Percentiles rank a stretch among this genome's conserved stretches.
Evolutionary conservation across 2,113 vertebrate genomes (phyloP).

Genomic region (Bambusicola thoracicus): DNA sequence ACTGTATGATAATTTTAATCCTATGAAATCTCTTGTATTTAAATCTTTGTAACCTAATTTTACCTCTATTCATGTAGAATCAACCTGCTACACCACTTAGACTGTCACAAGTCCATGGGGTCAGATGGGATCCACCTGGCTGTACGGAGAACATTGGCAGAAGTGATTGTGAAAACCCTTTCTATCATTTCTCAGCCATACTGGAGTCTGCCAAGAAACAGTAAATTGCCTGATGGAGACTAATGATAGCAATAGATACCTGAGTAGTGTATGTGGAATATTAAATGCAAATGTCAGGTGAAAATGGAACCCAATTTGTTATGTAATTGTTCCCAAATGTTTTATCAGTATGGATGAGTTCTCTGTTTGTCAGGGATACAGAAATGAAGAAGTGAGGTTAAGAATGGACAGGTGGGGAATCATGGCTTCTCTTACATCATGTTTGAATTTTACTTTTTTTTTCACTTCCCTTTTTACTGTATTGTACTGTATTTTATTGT

Average conservation of each 20-base stretch:
- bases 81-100: too few relatives aligned
- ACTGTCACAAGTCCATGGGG: too few relatives aligned
- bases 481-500: not conserved
- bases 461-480: not conserved
- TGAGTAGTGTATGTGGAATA: not conserved
- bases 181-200: too few relatives aligned
- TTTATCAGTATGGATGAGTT: not conserved
- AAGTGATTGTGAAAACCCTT: too few relatives aligned
- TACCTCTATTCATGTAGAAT: not conserved
- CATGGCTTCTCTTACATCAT: not conserved
- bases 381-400: accelerated
- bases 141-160: too few relatives aligned
- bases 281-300: not conserved
- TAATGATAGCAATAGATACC: not conserved
- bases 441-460: not conserved
- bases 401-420: not conserved
- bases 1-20: not conserved
- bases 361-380: not conserved
- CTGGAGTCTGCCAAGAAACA: not conserved
- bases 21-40: not conserved
- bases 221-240: not conserved
- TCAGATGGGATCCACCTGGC: too few relatives aligned
- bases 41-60: not conserved
- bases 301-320: not conserved
- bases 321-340: not conserved